phyloP scores from a whole-genome alignment of 53 echinoderm and acorn worm genomes.

The Temnopleurus reevesii region DNA sequence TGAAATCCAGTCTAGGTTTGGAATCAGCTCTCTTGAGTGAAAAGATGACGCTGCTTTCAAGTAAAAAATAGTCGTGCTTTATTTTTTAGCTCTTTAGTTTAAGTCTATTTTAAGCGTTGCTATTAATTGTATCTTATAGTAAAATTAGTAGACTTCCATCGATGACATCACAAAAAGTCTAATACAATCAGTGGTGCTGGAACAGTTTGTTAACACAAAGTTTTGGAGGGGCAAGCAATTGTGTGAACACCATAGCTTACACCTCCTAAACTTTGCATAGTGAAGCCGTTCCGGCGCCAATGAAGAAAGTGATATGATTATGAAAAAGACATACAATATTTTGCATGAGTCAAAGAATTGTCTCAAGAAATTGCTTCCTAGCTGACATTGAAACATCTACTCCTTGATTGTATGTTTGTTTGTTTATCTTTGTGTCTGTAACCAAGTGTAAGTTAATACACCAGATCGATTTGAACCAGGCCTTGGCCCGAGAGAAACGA shows the following conservation, averaged over 20 bases:
- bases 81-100: background rate
- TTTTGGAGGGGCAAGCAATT: too few relatives aligned
- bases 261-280: too few relatives aligned
- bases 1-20: too few relatives aligned
- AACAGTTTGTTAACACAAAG: too few relatives aligned
- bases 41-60: background rate
- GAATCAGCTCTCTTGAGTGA: background rate
- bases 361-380: background rate
- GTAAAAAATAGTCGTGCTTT: background rate
- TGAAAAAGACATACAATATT: background rate
- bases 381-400: background rate
- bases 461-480: background rate
- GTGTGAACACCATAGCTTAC: too few relatives aligned
- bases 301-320: background rate
- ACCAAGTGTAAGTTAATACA: background rate
- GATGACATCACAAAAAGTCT: background rate
- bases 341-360: background rate
- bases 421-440: slow-evolving; percentile 25
- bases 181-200: background rate
- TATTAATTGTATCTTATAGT: background rate
- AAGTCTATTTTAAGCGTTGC: background rate
- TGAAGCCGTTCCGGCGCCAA: background rate
- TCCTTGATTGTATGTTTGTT: background rate
- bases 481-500: background rate
- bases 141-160: background rate